Evolutionary conservation across 1,140 invertebrate species (phyloP).

Genomic region (Oncopodura yosiiana): DNA sequence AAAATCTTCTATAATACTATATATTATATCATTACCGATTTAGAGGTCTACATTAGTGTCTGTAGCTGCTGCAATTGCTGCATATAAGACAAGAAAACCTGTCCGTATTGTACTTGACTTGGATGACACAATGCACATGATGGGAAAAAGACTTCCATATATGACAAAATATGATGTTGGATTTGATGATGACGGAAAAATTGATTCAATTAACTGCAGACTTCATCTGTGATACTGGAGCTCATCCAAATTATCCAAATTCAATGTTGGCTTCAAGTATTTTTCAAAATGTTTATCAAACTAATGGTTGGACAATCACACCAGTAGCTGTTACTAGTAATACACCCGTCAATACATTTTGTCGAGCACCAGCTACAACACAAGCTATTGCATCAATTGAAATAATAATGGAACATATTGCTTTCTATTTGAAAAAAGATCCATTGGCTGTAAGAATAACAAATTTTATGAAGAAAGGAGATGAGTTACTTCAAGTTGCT

Average conservation of each 20-base stretch:
- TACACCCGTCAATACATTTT: slow-evolving; percentile 16
- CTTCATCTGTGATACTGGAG: slow-evolving; percentile 55
- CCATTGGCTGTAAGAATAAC: slow-evolving; percentile 35
- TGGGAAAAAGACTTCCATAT: slow-evolving; percentile 52
- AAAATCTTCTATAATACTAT: no score
- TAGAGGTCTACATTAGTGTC: slow-evolving; percentile 43
- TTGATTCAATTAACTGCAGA: slow-evolving; percentile 50
- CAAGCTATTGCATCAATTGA: slow-evolving; percentile 38
- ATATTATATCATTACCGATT: no score
- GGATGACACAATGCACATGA: slow-evolving; percentile 53
- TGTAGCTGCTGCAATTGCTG: slow-evolving; percentile 52
- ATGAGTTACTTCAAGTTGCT: not conserved
- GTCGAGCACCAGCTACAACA: slow-evolving; percentile 20
- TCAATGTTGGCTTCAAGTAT: slow-evolving; percentile 42
- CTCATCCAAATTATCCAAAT: slow-evolving; percentile 48
- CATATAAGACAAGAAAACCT: slow-evolving; percentile 49
- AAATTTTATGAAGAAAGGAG: slow-evolving; percentile 1
- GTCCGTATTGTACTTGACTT: slow-evolving; percentile 53
- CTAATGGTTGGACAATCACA: slow-evolving; percentile 1
- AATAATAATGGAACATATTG: slow-evolving; percentile 43
- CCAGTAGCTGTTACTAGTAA: slow-evolving; percentile 2
- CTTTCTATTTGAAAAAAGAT: slow-evolving; percentile 39
- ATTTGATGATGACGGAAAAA: slow-evolving; percentile 30
- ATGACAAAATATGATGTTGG: slow-evolving; percentile 14
- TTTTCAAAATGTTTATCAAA: slow-evolving; percentile 39